These are phyloP conservation scores for Chelmon rostratus DNA, from an alignment of 2,797 vertebrate species.

Conservation along the genomic window DNA sequence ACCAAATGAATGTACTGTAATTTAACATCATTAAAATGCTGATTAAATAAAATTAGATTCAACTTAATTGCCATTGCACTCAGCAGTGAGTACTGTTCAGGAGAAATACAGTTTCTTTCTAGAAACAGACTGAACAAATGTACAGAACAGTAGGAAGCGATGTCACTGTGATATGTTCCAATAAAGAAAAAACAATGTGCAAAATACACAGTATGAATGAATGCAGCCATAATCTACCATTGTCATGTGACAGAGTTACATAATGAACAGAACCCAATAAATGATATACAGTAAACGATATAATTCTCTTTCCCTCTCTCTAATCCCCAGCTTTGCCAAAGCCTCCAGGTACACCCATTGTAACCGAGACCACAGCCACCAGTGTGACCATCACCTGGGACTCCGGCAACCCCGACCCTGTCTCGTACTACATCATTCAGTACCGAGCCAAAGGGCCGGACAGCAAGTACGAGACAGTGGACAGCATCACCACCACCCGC, in stretches of 20 bases:
- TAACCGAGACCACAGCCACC: constrained; percentile 98
- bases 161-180: not conserved
- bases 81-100: not conserved
- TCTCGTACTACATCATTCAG: constrained; percentile 98
- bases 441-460: constrained; percentile 97
- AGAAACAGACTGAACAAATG: not conserved
- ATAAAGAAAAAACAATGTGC: not conserved
- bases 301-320: constrained; percentile 12
- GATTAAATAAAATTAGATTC: not conserved
- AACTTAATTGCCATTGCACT: not conserved
- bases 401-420: constrained; percentile 96
- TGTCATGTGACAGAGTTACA: no score
- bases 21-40: not conserved
- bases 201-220: not conserved
- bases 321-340: constrained; percentile 92
- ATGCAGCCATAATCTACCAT: not conserved
- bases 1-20: not conserved
- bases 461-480: constrained; percentile 96
- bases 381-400: constrained; percentile 99
- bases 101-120: not conserved
- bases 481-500: constrained; percentile 97
- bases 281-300: not conserved
- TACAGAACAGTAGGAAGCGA: not conserved
- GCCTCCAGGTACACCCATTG: constrained; percentile 93
- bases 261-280: not conserved